Evolutionary conservation across 2,797 vertebrate genomes (phyloP).

Genomic region (Sus cebifrons): DNA sequence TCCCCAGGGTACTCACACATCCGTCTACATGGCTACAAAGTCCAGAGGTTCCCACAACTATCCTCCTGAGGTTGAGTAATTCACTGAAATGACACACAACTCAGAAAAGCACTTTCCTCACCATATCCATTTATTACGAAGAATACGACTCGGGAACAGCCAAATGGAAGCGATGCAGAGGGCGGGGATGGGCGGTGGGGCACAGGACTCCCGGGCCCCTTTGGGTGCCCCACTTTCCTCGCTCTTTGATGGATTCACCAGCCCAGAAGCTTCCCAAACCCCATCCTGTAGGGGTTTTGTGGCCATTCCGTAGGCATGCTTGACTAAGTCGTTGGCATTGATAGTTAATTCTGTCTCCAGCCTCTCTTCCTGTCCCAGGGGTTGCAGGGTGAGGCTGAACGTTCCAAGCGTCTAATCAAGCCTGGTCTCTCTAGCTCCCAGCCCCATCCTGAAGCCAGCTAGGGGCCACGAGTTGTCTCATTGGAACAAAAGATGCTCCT

Average conservation of each 20-base stretch:
- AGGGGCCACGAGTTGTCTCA: background rate
- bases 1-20: background rate
- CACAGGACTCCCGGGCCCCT: background rate
- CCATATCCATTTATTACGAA: background rate
- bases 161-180: background rate
- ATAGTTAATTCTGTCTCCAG: background rate
- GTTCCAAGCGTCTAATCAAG: background rate
- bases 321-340: background rate
- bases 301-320: background rate
- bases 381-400: background rate
- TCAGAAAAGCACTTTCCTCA: background rate
- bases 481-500: background rate
- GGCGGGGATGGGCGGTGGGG: background rate
- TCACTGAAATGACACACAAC: background rate
- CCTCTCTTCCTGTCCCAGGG: background rate
- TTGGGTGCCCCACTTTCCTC: background rate
- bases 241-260: background rate
- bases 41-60: background rate
- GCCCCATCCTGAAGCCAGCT: background rate
- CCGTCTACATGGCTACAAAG: background rate
- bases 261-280: background rate
- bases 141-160: background rate
- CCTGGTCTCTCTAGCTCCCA: background rate
- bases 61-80: background rate
- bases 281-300: background rate